Base-by-base conservation (phyloP, 2,113 vertebrate species). In the Noctilio leporinus region DNA sequence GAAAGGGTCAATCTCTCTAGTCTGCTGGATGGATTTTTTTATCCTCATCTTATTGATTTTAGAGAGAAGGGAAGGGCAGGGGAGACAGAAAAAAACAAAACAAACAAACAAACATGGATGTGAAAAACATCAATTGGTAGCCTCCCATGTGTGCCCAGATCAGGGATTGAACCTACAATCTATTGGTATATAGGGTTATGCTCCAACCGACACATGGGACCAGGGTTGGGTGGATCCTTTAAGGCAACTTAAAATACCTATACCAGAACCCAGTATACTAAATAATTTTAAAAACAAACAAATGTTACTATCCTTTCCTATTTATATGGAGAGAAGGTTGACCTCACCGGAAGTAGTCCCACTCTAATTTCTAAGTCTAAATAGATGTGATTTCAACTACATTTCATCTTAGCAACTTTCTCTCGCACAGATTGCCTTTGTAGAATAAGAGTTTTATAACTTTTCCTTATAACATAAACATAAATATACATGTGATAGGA, bases 331-430 rank as follows among this genome's bases (percentile, higher is more conserved):
- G 40, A 86, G 10, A 59, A n/a, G 24, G 43, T 4, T 73, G 17
- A 81, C 62, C n/a, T 77, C 59, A 77, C 11, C n/a, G 20, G 26
- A 67, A 35, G n/a, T 51, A 69, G 40, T 16, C n/a, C 62, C 93
- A 78, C 24, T 89, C 53, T 72, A 77, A 94, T 73, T 86, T 92
- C 64, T 83, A 89, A 57, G 20, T 91, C 67, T 70, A 94, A 95
- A 62, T 2, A 94, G 30, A 72, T 53, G 10, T 40, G 11, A 92
- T 49, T 64, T 90, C 76, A 70, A 81, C 10, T 49, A 55, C 17
- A 80, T 33, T 84, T 40, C 45, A 84, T 26, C 38, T 35, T 80
- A 38, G 24, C 64, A 90, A 81, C 33, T 51, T 91, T 78, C 55
- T 88, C 30, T 78, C 16, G 72, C 28, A 93, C 9, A 53, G 89